Conservation (phyloP, 2,113 vertebrate genomes). For the Rattus rattus region DNA sequence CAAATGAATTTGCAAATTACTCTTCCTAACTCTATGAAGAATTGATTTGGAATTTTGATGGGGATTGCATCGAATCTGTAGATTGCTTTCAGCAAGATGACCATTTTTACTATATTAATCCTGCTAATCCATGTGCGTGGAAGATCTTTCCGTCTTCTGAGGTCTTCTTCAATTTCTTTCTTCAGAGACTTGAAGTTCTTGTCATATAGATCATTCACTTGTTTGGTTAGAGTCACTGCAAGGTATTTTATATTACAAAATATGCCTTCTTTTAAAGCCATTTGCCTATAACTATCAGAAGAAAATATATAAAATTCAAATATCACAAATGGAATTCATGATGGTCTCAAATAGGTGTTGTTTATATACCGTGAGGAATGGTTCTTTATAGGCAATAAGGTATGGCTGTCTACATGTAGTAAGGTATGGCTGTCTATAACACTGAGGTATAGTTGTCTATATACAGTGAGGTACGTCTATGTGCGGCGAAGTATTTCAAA, state of each 20-base stretch:
- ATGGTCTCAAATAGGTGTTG: neutral
- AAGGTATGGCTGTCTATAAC: neutral
- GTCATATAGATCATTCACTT: no score
- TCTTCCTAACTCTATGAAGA: no score
- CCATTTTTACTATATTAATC: no score
- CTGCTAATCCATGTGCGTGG: no score
- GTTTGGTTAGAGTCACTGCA: no score
- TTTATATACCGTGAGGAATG: neutral
- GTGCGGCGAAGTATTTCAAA: neutral
- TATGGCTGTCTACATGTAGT: neutral
- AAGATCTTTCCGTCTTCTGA: no score
- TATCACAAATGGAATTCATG: slow-evolving; percentile 18
- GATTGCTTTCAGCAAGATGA: no score
- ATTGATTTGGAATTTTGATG: no score
- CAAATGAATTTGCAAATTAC: no score
- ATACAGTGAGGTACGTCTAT: neutral
- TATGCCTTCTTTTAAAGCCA: slow-evolving; percentile 8
- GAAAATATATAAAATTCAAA: slow-evolving; percentile 5
- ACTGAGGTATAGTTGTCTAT: neutral
- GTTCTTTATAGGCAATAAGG: neutral
- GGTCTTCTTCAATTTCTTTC: no score
- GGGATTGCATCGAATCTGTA: no score
- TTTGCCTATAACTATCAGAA: slow-evolving; percentile 12
- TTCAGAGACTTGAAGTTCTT: no score
- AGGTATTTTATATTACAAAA: neutral